Evolutionary conservation across 2,888 invertebrate species (phyloP), one percentile per base, ranked within the genome.

Genomic region (Leptopilina myrica): DNA sequence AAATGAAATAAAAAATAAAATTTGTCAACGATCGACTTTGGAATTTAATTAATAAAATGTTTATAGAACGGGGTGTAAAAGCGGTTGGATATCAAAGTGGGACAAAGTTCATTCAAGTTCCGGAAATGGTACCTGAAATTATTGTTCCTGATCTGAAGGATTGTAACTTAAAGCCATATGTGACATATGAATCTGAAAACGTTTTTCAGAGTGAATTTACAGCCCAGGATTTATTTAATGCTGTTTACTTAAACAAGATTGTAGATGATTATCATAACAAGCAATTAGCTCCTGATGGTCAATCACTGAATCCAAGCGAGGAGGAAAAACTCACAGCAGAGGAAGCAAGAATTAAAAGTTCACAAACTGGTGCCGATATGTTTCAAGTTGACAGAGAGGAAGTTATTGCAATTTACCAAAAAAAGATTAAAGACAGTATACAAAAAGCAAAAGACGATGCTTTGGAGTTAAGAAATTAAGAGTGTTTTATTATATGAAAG

Each of bases 151-250:
- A 98, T 91, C 92, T 99, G 40, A 95, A 94, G 83, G 95, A 93
- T 84, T 99, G 96, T 89, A 92, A 95, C 92, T 92, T 99, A 26
- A 98, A 97, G 91, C 98, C 99, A 0, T 99, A 99, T 88, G 99
- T 99, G 0, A 97, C 98, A 0, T 99, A 99, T 91, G 95, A 94
- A 76, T 94, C 94, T 0, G 93, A 94, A 4, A 95, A 97, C 79
- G 94, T 98, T 0, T 91, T 93, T 12, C 97, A 98, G 89, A 94
- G 95, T 1, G 95, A 96, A 92, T 97, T 98, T 86, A 98, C 97
- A 0, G 93, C 98, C 0, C 91, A 96, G 89, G 96, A 97, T 92
- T 92, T 98, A 67, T 97, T 97, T 88, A 94, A 97, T 88, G 95
- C 95, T 0, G 93, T 97, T 0, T 98, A 98, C 89, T 95, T 95